Conservation (phyloP, 2,797 vertebrate species). For the Gymnothorax reevesii region DNA sequence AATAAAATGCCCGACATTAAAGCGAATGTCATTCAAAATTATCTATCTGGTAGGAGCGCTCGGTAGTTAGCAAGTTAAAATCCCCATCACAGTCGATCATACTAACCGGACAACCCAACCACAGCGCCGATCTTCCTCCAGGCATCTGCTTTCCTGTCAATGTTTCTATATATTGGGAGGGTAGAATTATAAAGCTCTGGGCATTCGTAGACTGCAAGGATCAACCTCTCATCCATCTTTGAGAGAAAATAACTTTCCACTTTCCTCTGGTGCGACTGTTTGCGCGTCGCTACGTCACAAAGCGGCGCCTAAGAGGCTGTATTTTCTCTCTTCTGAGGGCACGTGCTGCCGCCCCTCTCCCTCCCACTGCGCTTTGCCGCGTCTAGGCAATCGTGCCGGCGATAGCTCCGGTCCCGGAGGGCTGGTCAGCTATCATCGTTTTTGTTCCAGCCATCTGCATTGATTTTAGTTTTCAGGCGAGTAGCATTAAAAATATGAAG, state of each 20-base stretch:
- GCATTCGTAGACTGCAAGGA: constrained; percentile 65
- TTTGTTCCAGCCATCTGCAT: neutral
- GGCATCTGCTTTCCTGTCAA: constrained; percentile 61
- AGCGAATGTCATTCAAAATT: neutral
- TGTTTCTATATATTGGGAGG: constrained; percentile 66
- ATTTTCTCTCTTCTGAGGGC: neutral
- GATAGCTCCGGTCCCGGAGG: neutral
- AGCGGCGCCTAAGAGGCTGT: constrained; percentile 50
- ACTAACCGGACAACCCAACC: constrained; percentile 66
- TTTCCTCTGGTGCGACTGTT: neutral
- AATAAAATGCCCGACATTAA: neutral
- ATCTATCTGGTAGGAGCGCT: neutral
- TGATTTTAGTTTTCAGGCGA: neutral
- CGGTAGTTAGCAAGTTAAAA: neutral
- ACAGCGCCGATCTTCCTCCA: constrained; percentile 64
- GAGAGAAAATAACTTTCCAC: neutral
- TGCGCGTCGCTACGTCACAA: constrained; percentile 39
- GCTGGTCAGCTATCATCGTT: neutral
- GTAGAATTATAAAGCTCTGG: constrained; percentile 70
- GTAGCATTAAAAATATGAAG: neutral
- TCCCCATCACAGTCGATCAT: constrained; percentile 12
- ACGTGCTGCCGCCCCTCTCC: constrained; percentile 11
- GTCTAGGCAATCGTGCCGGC: neutral
- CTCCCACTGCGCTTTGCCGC: neutral
- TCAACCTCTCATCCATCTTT: constrained; percentile 74